Percentiles rank a stretch among this genome's conserved stretches.
Conservation (phyloP, 1,140 invertebrate genomes). For the Telenomus remus region DNA sequence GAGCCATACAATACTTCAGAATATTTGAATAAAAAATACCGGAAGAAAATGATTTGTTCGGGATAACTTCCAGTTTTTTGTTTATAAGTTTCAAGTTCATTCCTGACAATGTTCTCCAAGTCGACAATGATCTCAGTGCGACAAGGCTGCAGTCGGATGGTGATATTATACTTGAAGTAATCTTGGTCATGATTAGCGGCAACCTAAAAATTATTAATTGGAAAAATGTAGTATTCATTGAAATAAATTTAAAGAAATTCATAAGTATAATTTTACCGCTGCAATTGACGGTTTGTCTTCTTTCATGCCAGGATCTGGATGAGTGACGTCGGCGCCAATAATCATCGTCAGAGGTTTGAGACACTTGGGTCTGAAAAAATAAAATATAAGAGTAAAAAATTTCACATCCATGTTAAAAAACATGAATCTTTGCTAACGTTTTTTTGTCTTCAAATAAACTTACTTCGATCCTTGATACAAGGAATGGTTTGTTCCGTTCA, state of each 20-base stretch:
- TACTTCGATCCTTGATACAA: slow-evolving; percentile 60
- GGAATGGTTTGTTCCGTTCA: slow-evolving; percentile 88
- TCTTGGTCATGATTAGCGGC: slow-evolving; percentile 81
- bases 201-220: slow-evolving; percentile 68
- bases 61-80: slow-evolving; percentile 75
- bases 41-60: slow-evolving; percentile 82
- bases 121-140: slow-evolving; percentile 84
- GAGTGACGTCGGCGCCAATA: slow-evolving; percentile 35
- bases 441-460: too few relatives aligned
- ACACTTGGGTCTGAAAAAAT: slow-evolving; percentile 20
- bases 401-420: too few relatives aligned
- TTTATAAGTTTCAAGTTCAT: slow-evolving; percentile 78
- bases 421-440: too few relatives aligned
- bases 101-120: slow-evolving; percentile 81
- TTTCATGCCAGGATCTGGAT: slow-evolving; percentile 23
- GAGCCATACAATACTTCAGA: background rate
- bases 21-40: slow-evolving; percentile 52
- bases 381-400: background rate
- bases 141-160: slow-evolving; percentile 81
- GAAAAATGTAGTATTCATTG: background rate
- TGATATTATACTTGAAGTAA: slow-evolving; percentile 81
- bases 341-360: slow-evolving; percentile 20
- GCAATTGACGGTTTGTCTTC: slow-evolving; percentile 41
- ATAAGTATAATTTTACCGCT: slow-evolving; percentile 10
- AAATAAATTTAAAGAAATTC: slow-evolving; percentile 5